Conservation (phyloP, 2,113 vertebrate species). For the Oxygymnocypris stewartii region DNA sequence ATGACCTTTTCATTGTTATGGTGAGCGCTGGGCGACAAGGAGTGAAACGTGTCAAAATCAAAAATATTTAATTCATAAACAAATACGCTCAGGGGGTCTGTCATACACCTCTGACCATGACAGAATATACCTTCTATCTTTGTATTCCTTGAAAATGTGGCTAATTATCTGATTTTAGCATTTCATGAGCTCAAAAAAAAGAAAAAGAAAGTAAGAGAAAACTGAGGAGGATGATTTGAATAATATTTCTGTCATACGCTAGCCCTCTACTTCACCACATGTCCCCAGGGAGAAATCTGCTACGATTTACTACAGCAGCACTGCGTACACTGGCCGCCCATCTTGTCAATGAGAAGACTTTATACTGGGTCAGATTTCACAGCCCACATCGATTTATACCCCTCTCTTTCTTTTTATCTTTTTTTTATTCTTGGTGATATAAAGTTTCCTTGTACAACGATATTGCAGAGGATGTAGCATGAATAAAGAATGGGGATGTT, state of each 20-base stretch:
- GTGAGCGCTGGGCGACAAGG: constrained; percentile 47
- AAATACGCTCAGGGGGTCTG: constrained; percentile 46
- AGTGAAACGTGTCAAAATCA: constrained; percentile 59
- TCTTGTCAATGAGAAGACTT: constrained; percentile 57
- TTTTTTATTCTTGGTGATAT: constrained; percentile 60
- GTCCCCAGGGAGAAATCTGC: constrained; percentile 71
- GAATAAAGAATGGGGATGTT: constrained; percentile 62
- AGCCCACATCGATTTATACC: constrained; percentile 71
- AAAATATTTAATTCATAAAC: constrained; percentile 70
- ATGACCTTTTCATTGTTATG: constrained; percentile 54
- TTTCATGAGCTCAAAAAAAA: constrained; percentile 41
- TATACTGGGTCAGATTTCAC: constrained; percentile 73
- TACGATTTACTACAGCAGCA: constrained; percentile 69
- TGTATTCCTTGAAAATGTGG: constrained; percentile 52
- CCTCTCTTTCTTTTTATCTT: constrained; percentile 60
- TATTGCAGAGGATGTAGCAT: constrained; percentile 64
- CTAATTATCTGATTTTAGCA: constrained; percentile 71
- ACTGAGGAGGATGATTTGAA: constrained; percentile 72
- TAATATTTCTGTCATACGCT: constrained; percentile 76
- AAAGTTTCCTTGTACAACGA: constrained; percentile 64
- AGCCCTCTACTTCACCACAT: constrained; percentile 64
- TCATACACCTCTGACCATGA: not conserved
- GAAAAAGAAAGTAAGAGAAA: constrained; percentile 55
- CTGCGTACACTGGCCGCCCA: constrained; percentile 34
- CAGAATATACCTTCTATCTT: constrained; percentile 21